These are phyloP conservation scores for Hoplias malabaricus DNA, from an alignment of 2,113 vertebrate genomes.

Conservation along the genomic window DNA sequence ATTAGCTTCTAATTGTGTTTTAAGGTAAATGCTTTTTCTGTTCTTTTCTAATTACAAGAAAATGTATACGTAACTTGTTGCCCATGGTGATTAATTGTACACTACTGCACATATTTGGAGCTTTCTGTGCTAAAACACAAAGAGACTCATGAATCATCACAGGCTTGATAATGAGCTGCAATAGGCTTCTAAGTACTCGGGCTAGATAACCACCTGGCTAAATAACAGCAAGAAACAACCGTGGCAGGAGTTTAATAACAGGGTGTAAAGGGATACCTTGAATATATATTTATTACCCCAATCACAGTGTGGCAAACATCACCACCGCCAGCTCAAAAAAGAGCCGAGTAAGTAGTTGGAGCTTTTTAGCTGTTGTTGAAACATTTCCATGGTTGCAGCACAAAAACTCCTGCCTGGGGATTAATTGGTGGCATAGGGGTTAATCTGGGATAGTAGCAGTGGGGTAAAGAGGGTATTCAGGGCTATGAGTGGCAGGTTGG, in stretches of 20 bases:
- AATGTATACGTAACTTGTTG: neutral
- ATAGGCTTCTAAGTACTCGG: neutral
- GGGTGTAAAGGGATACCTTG: constrained; percentile 28
- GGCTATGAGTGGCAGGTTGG: constrained; percentile 26
- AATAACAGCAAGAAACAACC: constrained; percentile 53
- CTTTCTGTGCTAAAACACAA: neutral
- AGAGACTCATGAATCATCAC: neutral
- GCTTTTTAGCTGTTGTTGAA: neutral
- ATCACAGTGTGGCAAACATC: constrained; percentile 16
- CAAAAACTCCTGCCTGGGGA: constrained; percentile 10
- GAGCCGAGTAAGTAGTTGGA: neutral
- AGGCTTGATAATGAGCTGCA: neutral
- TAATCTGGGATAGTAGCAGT: neutral
- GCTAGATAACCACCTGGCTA: neutral
- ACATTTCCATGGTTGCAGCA: neutral
- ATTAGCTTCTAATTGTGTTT: neutral
- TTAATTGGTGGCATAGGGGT: neutral
- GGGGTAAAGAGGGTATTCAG: constrained; percentile 42
- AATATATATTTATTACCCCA: constrained; percentile 32
- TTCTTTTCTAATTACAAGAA: neutral
- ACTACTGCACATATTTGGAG: neutral
- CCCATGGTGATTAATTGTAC: too few relatives aligned
- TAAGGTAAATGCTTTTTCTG: neutral
- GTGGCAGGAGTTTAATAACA: neutral
- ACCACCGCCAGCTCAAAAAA: neutral